These are phyloP conservation scores for Calliopsis andreniformis DNA, from an alignment of 1,140 invertebrate genomes.

Conservation along the genomic window DNA sequence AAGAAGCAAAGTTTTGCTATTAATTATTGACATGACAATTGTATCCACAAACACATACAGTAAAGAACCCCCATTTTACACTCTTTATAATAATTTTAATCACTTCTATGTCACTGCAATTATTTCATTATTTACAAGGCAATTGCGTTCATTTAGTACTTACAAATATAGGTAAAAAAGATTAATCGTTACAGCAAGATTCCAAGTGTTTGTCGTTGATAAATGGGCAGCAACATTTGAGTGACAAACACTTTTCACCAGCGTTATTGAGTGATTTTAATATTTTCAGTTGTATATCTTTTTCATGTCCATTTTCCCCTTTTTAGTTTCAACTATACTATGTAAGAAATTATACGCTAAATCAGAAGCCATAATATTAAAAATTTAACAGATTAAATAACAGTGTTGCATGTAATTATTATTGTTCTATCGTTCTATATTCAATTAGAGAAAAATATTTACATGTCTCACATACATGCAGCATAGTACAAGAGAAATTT, in stretches of 20 bases:
- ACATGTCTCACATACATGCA: conserved; percentile 52
- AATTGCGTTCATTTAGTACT: conserved; percentile 60
- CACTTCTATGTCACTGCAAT: conserved; percentile 50
- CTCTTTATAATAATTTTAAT: conserved; percentile 29
- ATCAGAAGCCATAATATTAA: conserved; percentile 55
- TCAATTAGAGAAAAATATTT: conserved; percentile 63
- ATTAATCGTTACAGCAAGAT: conserved; percentile 59
- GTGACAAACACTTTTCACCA: conserved; percentile 34
- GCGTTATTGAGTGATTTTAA: conserved; percentile 25
- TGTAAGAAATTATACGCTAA: conserved; percentile 52
- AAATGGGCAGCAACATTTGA: conserved; percentile 53
- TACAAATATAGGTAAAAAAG: conserved; percentile 68
- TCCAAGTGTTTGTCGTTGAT: conserved; percentile 49
- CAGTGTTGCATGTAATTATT: conserved; percentile 48
- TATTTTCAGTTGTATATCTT: conserved; percentile 26
- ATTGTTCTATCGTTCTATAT: conserved; percentile 46
- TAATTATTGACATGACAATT: conserved; percentile 44
- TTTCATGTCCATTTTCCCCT: conserved; percentile 16
- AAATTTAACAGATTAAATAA: conserved; percentile 50
- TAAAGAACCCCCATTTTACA: conserved; percentile 45
- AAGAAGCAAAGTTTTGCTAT: conserved; percentile 40
- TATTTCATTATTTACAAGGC: conserved; percentile 68
- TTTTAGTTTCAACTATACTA: conserved; percentile 36
- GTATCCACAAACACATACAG: conserved; percentile 41
- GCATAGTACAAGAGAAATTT: conserved; percentile 49